Evolutionary conservation across 2,888 invertebrate genomes (phyloP).

Genomic region (Megamerina dolium): DNA sequence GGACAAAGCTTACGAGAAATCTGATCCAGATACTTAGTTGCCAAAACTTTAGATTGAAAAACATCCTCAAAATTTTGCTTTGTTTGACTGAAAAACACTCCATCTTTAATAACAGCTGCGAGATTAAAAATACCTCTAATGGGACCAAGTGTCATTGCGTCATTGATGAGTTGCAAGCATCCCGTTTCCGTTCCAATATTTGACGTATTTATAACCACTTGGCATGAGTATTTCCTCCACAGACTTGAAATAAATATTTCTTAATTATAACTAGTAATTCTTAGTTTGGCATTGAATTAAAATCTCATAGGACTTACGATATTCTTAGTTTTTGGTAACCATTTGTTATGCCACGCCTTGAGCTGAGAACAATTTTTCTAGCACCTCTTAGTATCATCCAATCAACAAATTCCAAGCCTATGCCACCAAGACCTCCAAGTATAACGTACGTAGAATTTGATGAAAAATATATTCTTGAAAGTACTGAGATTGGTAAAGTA

Average conservation of each 20-base stretch:
- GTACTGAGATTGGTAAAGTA: conserved; percentile 37
- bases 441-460: conserved; percentile 53
- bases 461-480: conserved; percentile 40
- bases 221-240: conserved; percentile 67
- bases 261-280: neutral
- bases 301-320: conserved; percentile 48
- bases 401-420: conserved; percentile 82
- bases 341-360: conserved; percentile 69
- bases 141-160: conserved; percentile 59
- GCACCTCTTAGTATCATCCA: conserved; percentile 83
- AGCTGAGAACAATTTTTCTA: conserved; percentile 69
- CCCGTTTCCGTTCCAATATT: conserved; percentile 68
- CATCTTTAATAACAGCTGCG: conserved; percentile 74
- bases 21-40: conserved; percentile 71
- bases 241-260: conserved; percentile 53
- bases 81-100: conserved; percentile 71
- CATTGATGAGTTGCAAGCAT: conserved; percentile 62
- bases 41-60: conserved; percentile 72
- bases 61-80: conserved; percentile 62
- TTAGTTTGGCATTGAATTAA: neutral
- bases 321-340: conserved; percentile 76
- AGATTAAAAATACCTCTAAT: conserved; percentile 85
- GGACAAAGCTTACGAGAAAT: conserved; percentile 57
- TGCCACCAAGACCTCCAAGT: conserved; percentile 82
- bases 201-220: conserved; percentile 61